Conservation (phyloP, 2,888 invertebrate species). For the Melanotus villosus region DNA sequence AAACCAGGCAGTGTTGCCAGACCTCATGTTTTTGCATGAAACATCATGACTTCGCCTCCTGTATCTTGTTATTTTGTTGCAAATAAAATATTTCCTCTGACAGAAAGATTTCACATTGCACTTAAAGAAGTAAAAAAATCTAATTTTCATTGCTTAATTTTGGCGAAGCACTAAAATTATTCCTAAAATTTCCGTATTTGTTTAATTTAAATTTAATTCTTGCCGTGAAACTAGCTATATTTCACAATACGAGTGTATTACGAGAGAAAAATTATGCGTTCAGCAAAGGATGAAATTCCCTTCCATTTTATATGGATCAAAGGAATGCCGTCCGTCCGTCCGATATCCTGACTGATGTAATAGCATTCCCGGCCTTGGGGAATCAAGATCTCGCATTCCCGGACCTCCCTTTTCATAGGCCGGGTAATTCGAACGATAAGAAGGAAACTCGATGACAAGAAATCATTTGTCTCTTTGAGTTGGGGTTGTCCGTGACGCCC, state of each 20-base stretch:
- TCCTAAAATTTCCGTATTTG: no score
- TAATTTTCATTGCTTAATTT: no score
- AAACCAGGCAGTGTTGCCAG: no score
- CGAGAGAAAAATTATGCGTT: not conserved
- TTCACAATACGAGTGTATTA: not conserved
- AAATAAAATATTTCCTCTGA: no score
- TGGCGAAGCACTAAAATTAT: no score
- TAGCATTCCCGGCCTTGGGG: slow-evolving; percentile 10
- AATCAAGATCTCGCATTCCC: slow-evolving; percentile 25
- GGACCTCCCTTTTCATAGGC: slow-evolving; percentile 14
- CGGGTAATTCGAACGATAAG: slow-evolving; percentile 31
- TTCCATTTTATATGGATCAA: not conserved
- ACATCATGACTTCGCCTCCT: no score
- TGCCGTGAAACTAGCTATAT: no score
- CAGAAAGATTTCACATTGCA: no score
- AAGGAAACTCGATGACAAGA: slow-evolving; percentile 35
- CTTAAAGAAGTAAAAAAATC: no score
- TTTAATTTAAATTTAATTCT: no score
- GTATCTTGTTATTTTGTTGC: no score
- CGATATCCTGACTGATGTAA: slow-evolving; percentile 13
- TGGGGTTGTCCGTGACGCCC: slow-evolving; percentile 30
- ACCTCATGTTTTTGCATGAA: no score
- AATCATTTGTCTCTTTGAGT: slow-evolving; percentile 36
- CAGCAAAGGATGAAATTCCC: not conserved
- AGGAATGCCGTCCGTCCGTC: slow-evolving; percentile 7